Evolutionary conservation across 2,888 invertebrate species (phyloP).

Genomic region (Flexamia atlantica): DNA sequence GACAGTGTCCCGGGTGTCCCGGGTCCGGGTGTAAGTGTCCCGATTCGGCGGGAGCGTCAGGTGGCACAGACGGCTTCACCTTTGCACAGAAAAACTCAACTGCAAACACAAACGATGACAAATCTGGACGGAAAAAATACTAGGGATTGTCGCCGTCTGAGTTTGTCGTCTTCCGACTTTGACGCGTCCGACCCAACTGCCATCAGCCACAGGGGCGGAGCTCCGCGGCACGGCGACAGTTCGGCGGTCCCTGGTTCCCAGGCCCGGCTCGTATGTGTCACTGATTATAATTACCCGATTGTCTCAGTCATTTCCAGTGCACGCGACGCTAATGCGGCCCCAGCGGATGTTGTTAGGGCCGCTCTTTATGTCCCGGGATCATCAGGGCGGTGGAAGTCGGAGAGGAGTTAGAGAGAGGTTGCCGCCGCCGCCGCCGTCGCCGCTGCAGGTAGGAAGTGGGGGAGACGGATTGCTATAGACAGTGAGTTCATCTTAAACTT

Average conservation of each 20-base stretch:
- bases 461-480: too few relatives aligned
- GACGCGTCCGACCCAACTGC: background rate
- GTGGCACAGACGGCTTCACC: too few relatives aligned
- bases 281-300: slow-evolving; percentile 48
- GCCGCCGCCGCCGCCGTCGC: background rate
- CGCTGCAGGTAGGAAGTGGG: background rate
- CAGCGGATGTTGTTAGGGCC: slow-evolving; percentile 37
- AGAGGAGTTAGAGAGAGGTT: too few relatives aligned
- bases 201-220: background rate
- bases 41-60: too few relatives aligned
- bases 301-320: slow-evolving; percentile 37
- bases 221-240: slow-evolving; percentile 12
- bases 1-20: too few relatives aligned
- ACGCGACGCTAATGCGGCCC: slow-evolving; percentile 27
- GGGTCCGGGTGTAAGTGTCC: too few relatives aligned
- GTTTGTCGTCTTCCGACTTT: too few relatives aligned
- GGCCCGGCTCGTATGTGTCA: slow-evolving; percentile 38
- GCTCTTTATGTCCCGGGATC: slow-evolving; percentile 46
- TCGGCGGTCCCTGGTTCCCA: slow-evolving; percentile 37
- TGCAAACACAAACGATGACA: too few relatives aligned
- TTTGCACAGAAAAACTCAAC: too few relatives aligned
- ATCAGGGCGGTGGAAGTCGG: slow-evolving; percentile 17
- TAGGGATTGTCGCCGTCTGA: too few relatives aligned
- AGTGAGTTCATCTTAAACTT: too few relatives aligned
- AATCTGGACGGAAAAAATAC: too few relatives aligned